Evolutionary conservation across 1,140 invertebrate species (phyloP).

Genomic region (Sitophilus oryzae): DNA sequence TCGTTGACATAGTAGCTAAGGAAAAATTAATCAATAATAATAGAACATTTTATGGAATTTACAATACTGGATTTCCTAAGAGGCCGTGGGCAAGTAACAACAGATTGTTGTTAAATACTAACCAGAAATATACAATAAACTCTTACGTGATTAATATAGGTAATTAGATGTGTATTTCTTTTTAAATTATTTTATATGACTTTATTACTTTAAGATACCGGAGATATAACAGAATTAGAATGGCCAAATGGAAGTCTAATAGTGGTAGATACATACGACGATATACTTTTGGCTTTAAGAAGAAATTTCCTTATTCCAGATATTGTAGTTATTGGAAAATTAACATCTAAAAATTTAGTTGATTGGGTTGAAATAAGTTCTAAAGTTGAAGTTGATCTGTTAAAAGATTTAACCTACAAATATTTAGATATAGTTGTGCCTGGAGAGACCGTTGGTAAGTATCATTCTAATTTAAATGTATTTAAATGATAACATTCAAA

Average conservation of each 20-base stretch:
- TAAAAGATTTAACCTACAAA: slow-evolving; percentile 32
- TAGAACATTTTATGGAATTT: slow-evolving; percentile 58
- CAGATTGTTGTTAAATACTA: slow-evolving; percentile 59
- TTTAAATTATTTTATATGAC: not conserved
- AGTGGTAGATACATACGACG: slow-evolving; percentile 49
- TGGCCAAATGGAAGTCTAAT: slow-evolving; percentile 43
- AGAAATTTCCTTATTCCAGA: slow-evolving; percentile 48
- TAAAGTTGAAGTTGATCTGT: slow-evolving; percentile 25
- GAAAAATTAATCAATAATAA: slow-evolving; percentile 45
- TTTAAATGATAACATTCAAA: no score
- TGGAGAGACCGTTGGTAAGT: slow-evolving; percentile 45
- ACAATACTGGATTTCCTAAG: slow-evolving; percentile 49
- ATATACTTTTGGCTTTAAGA: slow-evolving; percentile 47
- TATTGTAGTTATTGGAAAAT: slow-evolving; percentile 45
- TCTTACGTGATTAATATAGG: slow-evolving; percentile 58
- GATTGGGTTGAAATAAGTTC: slow-evolving; percentile 44
- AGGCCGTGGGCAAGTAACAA: slow-evolving; percentile 60
- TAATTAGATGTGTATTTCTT: slow-evolving; percentile 41
- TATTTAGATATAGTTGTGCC: slow-evolving; percentile 43
- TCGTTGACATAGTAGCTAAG: slow-evolving; percentile 52
- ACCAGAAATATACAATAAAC: slow-evolving; percentile 55
- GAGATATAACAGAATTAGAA: slow-evolving; percentile 47
- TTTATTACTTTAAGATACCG: slow-evolving; percentile 41
- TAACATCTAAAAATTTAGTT: slow-evolving; percentile 39
- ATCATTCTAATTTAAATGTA: not conserved